Conservation (phyloP, 2,113 vertebrate genomes). For the Equus przewalskii region DNA sequence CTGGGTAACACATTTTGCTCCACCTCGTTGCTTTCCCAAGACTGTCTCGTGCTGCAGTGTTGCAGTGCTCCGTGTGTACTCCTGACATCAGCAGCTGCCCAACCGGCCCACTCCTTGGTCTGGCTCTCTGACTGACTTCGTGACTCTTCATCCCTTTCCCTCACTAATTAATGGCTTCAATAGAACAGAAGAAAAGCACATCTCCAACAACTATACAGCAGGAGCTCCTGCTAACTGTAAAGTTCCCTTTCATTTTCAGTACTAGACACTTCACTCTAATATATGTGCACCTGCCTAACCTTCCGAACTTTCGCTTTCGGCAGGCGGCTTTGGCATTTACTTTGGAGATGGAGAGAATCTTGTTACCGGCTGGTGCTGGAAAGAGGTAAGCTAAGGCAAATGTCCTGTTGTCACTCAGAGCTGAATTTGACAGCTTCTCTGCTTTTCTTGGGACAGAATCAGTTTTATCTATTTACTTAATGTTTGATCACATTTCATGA, state of each 20-base stretch:
- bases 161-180: background rate
- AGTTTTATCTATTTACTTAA: background rate
- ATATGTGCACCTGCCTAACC: background rate
- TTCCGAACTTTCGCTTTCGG: background rate
- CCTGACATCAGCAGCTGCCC: background rate
- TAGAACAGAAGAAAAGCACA: background rate
- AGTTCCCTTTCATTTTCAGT: background rate
- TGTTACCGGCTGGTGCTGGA: background rate
- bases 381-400: background rate
- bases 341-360: background rate
- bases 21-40: background rate
- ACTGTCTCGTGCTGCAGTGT: background rate
- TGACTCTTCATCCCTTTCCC: background rate
- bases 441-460: background rate
- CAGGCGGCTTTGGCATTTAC: background rate
- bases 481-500: background rate
- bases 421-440: background rate
- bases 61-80: background rate
- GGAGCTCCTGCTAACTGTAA: background rate
- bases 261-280: background rate
- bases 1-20: background rate
- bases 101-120: background rate
- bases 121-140: background rate
- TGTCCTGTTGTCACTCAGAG: background rate
- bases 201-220: background rate